A percentile compares a stretch with the other conserved stretches of the same genome.
Evolutionary conservation across 2,797 vertebrate species (phyloP).

Genomic region (Hypotaenidia philippensis): DNA sequence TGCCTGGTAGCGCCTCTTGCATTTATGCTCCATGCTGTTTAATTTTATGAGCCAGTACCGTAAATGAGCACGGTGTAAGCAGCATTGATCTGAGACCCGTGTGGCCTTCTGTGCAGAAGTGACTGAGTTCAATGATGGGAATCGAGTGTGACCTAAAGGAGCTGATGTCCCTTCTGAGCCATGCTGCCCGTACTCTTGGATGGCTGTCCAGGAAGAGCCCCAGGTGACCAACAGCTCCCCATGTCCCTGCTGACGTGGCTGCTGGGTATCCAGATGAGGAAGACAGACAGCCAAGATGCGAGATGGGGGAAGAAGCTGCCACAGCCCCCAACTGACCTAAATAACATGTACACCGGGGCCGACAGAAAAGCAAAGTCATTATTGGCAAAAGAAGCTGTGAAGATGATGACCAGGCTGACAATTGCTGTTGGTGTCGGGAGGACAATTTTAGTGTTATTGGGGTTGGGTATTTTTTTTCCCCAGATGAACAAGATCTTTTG

Average conservation of each 20-base stretch:
- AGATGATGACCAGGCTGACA: conserved; percentile 11
- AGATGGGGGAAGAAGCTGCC: not conserved
- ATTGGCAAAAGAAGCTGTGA: conserved; percentile 59
- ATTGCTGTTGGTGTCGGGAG: not conserved
- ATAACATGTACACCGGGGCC: not conserved
- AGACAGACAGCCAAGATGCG: not conserved
- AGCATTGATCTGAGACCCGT: not conserved
- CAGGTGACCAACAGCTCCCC: not conserved
- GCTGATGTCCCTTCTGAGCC: not conserved
- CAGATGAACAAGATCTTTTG: not conserved
- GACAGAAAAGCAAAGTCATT: conserved; percentile 30
- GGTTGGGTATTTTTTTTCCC: not conserved
- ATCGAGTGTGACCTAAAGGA: not conserved
- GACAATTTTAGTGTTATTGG: not conserved
- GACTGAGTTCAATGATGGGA: not conserved
- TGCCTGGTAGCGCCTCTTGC: not conserved
- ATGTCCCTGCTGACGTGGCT: accelerated
- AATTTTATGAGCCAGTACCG: not conserved
- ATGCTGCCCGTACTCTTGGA: not conserved
- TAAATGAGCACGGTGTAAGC: not conserved
- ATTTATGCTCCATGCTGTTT: not conserved
- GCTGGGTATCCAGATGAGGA: not conserved
- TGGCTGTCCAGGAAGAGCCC: not conserved
- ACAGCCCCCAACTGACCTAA: conserved; percentile 44
- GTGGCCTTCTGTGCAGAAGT: not conserved